A percentile compares a stretch with the other conserved stretches of the same genome.
Conservation (phyloP, 37 sponge, comb jelly and placozoan species). For the Eunapius fragilis region DNA sequence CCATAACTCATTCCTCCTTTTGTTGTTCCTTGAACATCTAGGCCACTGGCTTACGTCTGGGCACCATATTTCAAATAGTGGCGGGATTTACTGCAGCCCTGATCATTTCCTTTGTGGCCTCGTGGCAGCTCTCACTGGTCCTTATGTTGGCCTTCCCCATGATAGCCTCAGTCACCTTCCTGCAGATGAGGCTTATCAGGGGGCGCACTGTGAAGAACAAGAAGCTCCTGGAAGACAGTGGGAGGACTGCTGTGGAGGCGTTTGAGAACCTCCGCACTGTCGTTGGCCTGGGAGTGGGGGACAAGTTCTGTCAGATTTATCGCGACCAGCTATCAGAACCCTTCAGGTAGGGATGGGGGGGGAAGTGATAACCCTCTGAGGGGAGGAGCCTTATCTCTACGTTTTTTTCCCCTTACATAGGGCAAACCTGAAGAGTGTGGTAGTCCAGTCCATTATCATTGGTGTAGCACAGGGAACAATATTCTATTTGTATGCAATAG, state of each 20-base stretch:
- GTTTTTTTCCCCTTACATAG: no score
- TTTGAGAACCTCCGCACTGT: conserved; percentile 88
- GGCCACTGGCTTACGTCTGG: conserved; percentile 82
- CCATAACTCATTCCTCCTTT: neutral
- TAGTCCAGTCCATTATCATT: conserved; percentile 49
- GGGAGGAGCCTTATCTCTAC: no score
- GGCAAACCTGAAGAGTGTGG: conserved; percentile 41
- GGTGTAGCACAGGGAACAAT: conserved; percentile 73
- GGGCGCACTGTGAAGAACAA: conserved; percentile 77
- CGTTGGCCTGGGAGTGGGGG: conserved; percentile 68
- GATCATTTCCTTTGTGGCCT: conserved; percentile 66
- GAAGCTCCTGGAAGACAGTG: conserved; percentile 50
- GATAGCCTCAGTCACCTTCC: conserved; percentile 38
- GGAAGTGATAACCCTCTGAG: neutral
- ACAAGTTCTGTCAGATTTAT: conserved; percentile 42
- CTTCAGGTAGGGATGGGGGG: conserved; percentile 48
- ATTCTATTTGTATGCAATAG: conserved; percentile 79
- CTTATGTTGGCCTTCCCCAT: conserved; percentile 68
- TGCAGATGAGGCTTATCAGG: conserved; percentile 62
- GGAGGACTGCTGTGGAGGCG: conserved; percentile 71
- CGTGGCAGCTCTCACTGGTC: conserved; percentile 86
- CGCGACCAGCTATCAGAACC: conserved; percentile 28
- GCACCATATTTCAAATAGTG: conserved; percentile 61
- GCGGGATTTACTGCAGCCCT: conserved; percentile 70
- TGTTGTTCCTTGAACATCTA: neutral